A percentile compares a stretch with the other conserved stretches of the same genome.
Conservation (phyloP, 2,797 vertebrate genomes). For the Sciaenops ocellatus region DNA sequence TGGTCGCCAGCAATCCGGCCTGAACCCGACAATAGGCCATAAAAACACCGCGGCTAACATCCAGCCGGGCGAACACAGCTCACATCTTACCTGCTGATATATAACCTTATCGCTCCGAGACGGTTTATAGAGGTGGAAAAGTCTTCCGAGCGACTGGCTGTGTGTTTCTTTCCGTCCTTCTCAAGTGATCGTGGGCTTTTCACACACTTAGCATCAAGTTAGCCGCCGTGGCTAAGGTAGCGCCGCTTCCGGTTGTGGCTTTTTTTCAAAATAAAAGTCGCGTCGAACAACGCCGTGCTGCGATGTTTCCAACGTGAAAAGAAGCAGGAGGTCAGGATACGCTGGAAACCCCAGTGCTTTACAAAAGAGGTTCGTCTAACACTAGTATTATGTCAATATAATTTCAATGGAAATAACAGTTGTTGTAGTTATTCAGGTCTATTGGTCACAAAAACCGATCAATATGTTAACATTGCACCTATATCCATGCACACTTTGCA, state of each 20-base stretch:
- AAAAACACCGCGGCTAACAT: not conserved
- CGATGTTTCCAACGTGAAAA: slow-evolving; percentile 28
- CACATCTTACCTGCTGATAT: slow-evolving; percentile 66
- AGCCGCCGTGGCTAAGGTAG: not conserved
- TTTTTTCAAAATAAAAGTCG: slow-evolving; percentile 65
- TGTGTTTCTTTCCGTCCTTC: slow-evolving; percentile 78
- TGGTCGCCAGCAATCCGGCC: slow-evolving; percentile 66
- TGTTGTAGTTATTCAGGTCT: too few relatives aligned
- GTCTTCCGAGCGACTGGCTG: slow-evolving; percentile 37
- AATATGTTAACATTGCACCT: too few relatives aligned
- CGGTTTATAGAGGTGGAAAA: slow-evolving; percentile 31
- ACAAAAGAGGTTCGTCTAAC: not conserved
- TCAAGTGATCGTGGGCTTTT: slow-evolving; percentile 75
- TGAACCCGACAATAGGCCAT: slow-evolving; percentile 64
- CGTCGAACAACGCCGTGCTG: accelerated
- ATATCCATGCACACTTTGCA: too few relatives aligned
- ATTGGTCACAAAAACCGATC: not conserved
- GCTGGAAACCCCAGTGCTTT: not conserved
- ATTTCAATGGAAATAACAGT: too few relatives aligned
- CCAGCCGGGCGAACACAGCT: slow-evolving; percentile 13
- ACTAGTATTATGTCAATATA: too few relatives aligned
- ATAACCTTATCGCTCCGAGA: not conserved
- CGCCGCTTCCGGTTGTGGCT: slow-evolving; percentile 28
- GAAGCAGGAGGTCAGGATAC: not conserved
- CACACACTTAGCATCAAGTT: slow-evolving; percentile 64